Evolutionary conservation across 2,888 invertebrate genomes (phyloP).

Genomic region (Sminthurinus aureus): DNA sequence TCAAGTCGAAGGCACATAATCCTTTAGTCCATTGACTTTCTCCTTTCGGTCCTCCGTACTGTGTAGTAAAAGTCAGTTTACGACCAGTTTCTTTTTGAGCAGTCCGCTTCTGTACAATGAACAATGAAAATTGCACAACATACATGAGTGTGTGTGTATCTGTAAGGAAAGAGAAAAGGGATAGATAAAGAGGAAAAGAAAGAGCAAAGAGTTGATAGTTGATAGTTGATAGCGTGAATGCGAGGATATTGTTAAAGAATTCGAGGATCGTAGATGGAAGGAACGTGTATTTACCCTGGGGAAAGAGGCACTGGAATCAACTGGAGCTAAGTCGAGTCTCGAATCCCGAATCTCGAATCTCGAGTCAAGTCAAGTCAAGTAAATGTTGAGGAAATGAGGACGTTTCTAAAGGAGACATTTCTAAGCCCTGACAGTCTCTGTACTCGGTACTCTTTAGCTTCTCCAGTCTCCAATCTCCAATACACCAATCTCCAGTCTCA

Average conservation of each 20-base stretch:
- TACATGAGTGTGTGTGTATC: too few relatives aligned
- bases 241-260: background rate
- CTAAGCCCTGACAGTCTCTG: conserved; percentile 18
- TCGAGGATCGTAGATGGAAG: too few relatives aligned
- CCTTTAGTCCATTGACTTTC: conserved; percentile 7
- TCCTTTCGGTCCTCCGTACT: background rate
- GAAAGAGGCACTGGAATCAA: background rate
- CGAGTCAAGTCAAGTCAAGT: background rate
- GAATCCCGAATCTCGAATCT: background rate
- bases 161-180: background rate
- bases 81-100: conserved; percentile 17
- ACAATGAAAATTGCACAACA: too few relatives aligned
- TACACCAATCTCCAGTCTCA: too few relatives aligned
- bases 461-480: background rate
- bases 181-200: background rate
- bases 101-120: too few relatives aligned
- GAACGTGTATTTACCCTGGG: conserved; percentile 16
- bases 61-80: conserved; percentile 26
- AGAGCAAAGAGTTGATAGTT: conserved; percentile 1
- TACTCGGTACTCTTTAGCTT: background rate
- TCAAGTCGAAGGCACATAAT: conserved; percentile 16
- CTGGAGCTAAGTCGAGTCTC: background rate
- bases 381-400: conserved; percentile 34
- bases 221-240: background rate
- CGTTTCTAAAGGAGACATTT: conserved; percentile 33